A percentile compares a stretch with the other conserved stretches of the same genome.
Conservation (phyloP, 2,797 vertebrate genomes). For the Dermochelys coriacea region DNA sequence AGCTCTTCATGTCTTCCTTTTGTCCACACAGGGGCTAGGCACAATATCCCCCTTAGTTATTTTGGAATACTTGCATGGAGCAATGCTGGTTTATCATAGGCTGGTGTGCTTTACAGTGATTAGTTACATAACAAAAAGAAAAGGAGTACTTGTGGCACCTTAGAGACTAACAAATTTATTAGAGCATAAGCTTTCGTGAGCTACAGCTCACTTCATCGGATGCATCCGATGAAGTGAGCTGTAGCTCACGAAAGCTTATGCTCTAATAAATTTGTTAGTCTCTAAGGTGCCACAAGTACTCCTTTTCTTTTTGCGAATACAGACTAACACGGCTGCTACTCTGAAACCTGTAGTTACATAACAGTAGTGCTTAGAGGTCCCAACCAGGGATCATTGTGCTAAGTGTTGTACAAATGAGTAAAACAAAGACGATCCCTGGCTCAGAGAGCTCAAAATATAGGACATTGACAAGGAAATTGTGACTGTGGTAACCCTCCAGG, state of each 20-base stretch:
- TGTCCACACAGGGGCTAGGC: background rate
- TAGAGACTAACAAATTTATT: too few species aligned
- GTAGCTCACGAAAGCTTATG: too few species aligned
- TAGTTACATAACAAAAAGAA: too few species aligned
- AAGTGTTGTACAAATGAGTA: background rate
- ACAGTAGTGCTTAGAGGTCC: background rate
- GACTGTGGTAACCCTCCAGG: background rate
- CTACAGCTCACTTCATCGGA: too few species aligned
- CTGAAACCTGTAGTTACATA: too few species aligned
- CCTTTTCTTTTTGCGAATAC: too few species aligned
- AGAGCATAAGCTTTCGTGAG: too few species aligned
- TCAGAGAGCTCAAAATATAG: background rate
- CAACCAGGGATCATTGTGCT: background rate
- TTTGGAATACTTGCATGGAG: background rate
- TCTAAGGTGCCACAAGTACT: too few species aligned
- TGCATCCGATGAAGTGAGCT: too few species aligned
- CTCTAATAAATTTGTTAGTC: too few species aligned
- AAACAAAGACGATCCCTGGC: background rate
- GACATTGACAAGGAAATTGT: background rate
- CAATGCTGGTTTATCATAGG: background rate
- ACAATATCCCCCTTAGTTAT: background rate
- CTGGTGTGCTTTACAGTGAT: background rate
- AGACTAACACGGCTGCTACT: too few species aligned
- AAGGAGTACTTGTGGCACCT: too few species aligned
- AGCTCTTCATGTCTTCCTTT: background rate